Evolutionary conservation across 2,797 vertebrate genomes (phyloP).

Genomic region (Scyliorhinus canicula): DNA sequence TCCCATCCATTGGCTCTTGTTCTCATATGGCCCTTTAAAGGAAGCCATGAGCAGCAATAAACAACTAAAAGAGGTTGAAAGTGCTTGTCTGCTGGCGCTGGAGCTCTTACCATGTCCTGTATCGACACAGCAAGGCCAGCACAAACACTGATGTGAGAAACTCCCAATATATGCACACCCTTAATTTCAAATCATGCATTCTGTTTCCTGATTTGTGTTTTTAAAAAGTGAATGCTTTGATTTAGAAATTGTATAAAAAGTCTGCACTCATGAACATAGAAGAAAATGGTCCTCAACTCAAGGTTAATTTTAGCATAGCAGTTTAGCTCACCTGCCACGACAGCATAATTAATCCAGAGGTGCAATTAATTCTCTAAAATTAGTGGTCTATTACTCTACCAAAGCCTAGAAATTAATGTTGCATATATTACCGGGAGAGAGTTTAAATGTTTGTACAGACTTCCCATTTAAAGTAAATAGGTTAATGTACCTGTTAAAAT

Average conservation of each 20-base stretch:
- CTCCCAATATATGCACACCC: not conserved
- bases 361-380: slow-evolving; percentile 21
- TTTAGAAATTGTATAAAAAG: not conserved
- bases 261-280: not conserved
- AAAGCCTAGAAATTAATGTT: slow-evolving; percentile 28
- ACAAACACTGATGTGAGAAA: not conserved
- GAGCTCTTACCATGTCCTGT: not conserved
- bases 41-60: not conserved
- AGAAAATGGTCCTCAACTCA: too few relatives aligned
- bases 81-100: not conserved
- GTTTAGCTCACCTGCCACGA: not conserved
- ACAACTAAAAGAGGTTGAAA: not conserved
- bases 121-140: not conserved
- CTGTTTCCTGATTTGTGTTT: not conserved
- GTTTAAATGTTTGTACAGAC: slow-evolving; percentile 13
- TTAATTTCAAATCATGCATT: not conserved
- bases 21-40: not conserved
- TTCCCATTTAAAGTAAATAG: slow-evolving; percentile 25
- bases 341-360: not conserved
- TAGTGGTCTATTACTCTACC: not conserved
- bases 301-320: not conserved
- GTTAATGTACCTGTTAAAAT: slow-evolving; percentile 12
- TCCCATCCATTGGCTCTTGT: not conserved
- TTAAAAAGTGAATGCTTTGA: too few relatives aligned
- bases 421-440: not conserved